These are phyloP conservation scores for Pyrgus malvae DNA, from an alignment of 2,888 invertebrate species.

Conservation along the genomic window DNA sequence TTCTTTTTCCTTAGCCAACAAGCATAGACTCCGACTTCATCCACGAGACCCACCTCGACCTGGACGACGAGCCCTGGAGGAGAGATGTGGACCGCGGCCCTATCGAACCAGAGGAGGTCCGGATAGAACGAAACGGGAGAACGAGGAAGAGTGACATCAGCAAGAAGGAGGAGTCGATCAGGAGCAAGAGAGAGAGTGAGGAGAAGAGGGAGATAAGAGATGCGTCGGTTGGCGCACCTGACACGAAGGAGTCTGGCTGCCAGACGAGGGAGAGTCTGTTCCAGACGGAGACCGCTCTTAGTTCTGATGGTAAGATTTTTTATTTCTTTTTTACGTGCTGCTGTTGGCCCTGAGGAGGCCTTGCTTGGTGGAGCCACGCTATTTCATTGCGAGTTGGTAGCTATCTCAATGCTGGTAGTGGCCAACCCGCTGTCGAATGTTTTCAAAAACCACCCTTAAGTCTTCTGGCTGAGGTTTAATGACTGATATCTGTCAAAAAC, in stretches of 20 bases:
- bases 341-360: too few species aligned
- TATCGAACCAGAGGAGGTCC: constrained; percentile 55
- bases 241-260: constrained; percentile 81
- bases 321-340: too few species aligned
- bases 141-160: constrained; percentile 60
- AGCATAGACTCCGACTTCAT: constrained; percentile 72
- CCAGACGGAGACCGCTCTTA: constrained; percentile 63
- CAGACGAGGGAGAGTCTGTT: constrained; percentile 92
- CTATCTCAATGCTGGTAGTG: too few species aligned
- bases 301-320: constrained; percentile 64
- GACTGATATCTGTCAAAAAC: too few species aligned
- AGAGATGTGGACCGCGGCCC: constrained; percentile 55
- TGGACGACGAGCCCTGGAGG: constrained; percentile 66
- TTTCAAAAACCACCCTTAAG: too few species aligned
- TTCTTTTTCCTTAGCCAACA: constrained; percentile 50
- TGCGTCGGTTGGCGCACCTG: constrained; percentile 70
- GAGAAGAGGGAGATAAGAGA: constrained; percentile 66
- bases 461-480: too few species aligned
- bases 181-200: constrained; percentile 55
- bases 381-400: too few species aligned
- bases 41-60: constrained; percentile 64
- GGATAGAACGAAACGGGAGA: constrained; percentile 64
- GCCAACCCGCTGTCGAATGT: too few species aligned
- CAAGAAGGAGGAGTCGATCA: constrained; percentile 62
- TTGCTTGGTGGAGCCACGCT: too few species aligned